Evolutionary conservation across 2,113 vertebrate species (phyloP).

Genomic region (Cryptotis parvus): DNA sequence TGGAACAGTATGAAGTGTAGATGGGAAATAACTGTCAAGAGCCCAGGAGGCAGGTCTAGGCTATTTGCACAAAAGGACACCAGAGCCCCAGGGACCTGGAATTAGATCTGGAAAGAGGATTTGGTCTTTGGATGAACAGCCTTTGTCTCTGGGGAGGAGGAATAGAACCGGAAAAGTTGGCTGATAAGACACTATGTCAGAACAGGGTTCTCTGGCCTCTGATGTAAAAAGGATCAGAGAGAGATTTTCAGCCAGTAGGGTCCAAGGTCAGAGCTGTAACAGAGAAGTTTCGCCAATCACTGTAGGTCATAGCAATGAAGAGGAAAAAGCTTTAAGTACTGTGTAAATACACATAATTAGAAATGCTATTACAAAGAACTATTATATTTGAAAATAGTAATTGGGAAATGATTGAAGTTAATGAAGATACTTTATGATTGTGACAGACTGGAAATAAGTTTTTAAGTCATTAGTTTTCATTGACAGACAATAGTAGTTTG

Average conservation of each 20-base stretch:
- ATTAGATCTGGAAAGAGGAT: not conserved
- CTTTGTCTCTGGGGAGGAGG: not conserved
- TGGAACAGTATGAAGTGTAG: not conserved
- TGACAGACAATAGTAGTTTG: not conserved
- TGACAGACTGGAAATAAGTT: not conserved
- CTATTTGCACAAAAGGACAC: not conserved
- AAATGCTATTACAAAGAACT: slow-evolving; percentile 30
- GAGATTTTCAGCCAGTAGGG: not conserved
- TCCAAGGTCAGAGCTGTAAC: not conserved
- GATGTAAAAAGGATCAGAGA: not conserved
- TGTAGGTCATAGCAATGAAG: not conserved
- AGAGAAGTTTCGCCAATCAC: not conserved
- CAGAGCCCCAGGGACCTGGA: not conserved
- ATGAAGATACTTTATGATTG: slow-evolving; percentile 7
- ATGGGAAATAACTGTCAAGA: not conserved
- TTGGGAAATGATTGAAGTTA: not conserved
- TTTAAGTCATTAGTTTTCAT: not conserved
- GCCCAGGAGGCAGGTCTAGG: not conserved
- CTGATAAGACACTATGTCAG: not conserved
- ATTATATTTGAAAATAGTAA: slow-evolving; percentile 16
- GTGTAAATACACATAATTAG: not conserved
- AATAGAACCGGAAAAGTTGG: not conserved
- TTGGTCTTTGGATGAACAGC: not conserved
- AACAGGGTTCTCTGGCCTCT: not conserved
- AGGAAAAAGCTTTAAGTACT: not conserved